Percentiles rank a stretch among this genome's conserved stretches.
Conservation (phyloP, 2,888 invertebrate species). For the Papilio gigon region DNA sequence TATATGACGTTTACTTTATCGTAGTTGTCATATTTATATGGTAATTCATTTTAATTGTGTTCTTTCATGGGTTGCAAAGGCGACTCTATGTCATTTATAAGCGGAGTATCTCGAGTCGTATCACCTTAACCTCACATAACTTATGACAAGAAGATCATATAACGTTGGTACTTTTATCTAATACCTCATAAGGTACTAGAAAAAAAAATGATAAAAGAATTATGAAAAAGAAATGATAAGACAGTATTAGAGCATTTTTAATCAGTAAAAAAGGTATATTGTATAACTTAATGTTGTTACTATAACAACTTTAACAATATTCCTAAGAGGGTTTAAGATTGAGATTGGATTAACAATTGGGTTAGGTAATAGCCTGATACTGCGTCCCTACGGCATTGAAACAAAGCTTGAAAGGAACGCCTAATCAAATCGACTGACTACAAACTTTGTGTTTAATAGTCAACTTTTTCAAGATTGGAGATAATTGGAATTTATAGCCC, state of each 20-base stretch:
- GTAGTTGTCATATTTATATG: too few relatives aligned
- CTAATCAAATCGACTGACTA: constrained; percentile 28
- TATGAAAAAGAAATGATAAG: not conserved
- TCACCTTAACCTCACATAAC: not conserved
- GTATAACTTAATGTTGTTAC: too few relatives aligned
- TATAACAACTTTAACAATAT: not conserved
- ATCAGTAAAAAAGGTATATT: not conserved
- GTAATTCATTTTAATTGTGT: too few relatives aligned
- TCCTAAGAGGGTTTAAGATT: not conserved
- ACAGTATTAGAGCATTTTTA: too few relatives aligned
- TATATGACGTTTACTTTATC: too few relatives aligned
- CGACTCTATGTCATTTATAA: not conserved
- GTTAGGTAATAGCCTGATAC: constrained; percentile 27
- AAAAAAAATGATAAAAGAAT: not conserved
- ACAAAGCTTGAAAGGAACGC: constrained; percentile 6
- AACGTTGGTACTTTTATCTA: too few relatives aligned
- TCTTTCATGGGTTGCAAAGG: not conserved
- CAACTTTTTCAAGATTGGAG: constrained; percentile 3
- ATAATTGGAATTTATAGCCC: constrained; percentile 12
- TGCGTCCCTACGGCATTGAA: constrained; percentile 18
- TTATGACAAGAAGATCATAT: not conserved
- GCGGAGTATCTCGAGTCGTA: not conserved
- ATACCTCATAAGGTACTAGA: too few relatives aligned
- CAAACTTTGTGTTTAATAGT: constrained; percentile 2
- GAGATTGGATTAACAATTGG: constrained; percentile 32